phyloP scores from a whole-genome alignment of 2,888 invertebrate genomes.

The Parnassius apollo region DNA sequence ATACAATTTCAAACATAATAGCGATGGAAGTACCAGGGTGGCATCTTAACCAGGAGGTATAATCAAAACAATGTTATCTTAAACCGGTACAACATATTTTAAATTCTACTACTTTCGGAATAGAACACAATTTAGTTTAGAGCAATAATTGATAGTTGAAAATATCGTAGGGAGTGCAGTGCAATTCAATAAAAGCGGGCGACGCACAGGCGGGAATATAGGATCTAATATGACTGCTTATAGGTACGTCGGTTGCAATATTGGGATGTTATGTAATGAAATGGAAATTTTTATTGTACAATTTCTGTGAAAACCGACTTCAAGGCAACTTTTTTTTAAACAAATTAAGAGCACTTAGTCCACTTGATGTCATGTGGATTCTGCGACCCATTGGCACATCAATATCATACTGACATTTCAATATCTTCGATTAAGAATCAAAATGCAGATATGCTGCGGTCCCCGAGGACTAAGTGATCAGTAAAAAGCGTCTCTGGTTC shows the following conservation, averaged over 20 bases:
- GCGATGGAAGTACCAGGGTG: constrained; percentile 28
- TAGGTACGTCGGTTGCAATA: constrained; percentile 17
- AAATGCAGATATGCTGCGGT: too few species aligned
- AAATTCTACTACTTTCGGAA: not conserved
- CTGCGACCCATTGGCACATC: too few species aligned
- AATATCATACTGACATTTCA: too few species aligned
- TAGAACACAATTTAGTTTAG: not conserved
- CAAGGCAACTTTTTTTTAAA: too few species aligned
- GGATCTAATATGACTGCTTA: constrained; percentile 36
- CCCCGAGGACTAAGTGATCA: too few species aligned
- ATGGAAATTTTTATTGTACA: too few species aligned
- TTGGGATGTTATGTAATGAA: not conserved
- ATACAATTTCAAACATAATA: constrained; percentile 5
- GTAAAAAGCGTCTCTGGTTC: too few species aligned
- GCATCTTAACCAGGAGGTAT: constrained; percentile 27
- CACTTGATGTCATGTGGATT: too few species aligned
- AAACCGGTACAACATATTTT: not conserved
- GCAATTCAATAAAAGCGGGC: constrained; percentile 36
- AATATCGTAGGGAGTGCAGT: constrained; percentile 6
- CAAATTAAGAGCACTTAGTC: too few species aligned
- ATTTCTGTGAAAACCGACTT: too few species aligned
- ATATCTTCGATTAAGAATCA: too few species aligned
- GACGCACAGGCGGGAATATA: constrained; percentile 34
- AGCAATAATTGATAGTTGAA: not conserved
- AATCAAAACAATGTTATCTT: constrained; percentile 20